A percentile compares a stretch with the other conserved stretches of the same genome.
phyloP scores from a whole-genome alignment of 2,888 invertebrate species.

The Sinhomidia bicolor region DNA sequence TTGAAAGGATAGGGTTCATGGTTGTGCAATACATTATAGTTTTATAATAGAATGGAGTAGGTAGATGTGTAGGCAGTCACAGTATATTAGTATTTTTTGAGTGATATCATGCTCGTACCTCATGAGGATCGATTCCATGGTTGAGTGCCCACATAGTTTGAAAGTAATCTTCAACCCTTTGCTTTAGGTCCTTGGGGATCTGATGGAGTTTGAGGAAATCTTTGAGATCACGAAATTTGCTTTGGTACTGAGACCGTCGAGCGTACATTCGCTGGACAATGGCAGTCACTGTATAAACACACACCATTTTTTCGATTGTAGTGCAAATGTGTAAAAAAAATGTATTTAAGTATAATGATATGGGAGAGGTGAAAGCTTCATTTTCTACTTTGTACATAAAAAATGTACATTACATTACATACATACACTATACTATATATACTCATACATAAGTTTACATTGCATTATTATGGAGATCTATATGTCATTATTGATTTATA shows the following conservation, averaged over 20 bases:
- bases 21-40: too few relatives aligned
- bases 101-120: conserved; percentile 85
- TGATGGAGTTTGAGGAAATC: conserved; percentile 97
- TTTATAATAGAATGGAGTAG: too few relatives aligned
- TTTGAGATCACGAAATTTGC: conserved; percentile 96
- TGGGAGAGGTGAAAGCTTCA: conserved; percentile 17
- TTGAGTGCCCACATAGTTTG: conserved; percentile 99
- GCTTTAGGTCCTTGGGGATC: conserved; percentile 96
- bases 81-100: background rate
- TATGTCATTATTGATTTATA: background rate
- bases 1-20: background rate
- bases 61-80: background rate
- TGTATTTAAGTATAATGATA: too few relatives aligned
- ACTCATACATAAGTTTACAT: background rate
- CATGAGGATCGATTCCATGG: conserved; percentile 97
- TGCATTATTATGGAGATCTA: background rate
- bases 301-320: conserved; percentile 56
- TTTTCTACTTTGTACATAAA: background rate
- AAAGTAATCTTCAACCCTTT: conserved; percentile 98
- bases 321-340: conserved; percentile 55
- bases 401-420: background rate
- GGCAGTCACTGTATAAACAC: conserved; percentile 88
- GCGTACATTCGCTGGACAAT: conserved; percentile 99
- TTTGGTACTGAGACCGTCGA: conserved; percentile 94
- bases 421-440: background rate